These are phyloP conservation scores for Telmatochromis sp. DNA, from an alignment of 2,113 vertebrate species.

Conservation along the genomic window DNA sequence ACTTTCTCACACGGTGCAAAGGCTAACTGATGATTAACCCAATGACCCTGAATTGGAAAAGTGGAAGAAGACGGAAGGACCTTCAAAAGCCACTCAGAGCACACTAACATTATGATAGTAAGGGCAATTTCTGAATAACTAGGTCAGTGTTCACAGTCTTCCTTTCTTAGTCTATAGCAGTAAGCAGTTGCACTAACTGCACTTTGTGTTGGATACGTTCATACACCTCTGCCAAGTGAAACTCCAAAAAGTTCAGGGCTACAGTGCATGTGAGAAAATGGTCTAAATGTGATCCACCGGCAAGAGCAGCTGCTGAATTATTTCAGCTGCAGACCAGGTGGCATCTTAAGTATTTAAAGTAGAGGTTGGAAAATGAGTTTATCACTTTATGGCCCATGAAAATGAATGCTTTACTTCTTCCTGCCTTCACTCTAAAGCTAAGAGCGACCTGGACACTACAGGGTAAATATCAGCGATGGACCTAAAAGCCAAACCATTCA, in stretches of 20 bases:
- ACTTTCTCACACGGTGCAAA: background rate
- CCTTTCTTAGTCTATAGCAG: background rate
- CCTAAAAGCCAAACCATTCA: background rate
- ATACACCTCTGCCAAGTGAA: background rate
- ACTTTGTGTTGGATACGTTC: background rate
- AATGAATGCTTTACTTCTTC: background rate
- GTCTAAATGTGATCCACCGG: background rate
- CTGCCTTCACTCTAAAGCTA: background rate
- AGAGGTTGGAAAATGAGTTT: background rate
- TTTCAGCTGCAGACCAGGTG: background rate
- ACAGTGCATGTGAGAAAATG: accelerated
- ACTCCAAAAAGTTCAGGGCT: background rate
- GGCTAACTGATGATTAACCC: background rate
- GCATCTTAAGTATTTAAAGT: background rate
- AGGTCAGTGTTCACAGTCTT: background rate
- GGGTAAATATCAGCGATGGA: background rate
- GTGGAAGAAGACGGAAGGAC: accelerated
- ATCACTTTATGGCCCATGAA: background rate
- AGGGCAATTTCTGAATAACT: background rate
- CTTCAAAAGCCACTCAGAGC: background rate
- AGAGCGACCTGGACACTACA: background rate
- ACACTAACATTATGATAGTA: background rate
- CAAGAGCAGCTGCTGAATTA: background rate
- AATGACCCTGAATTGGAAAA: accelerated
- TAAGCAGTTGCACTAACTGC: background rate